Percentiles rank a stretch among this genome's conserved stretches.
phyloP scores from a whole-genome alignment of 1,140 invertebrate species.

The Calliphora vicina region DNA sequence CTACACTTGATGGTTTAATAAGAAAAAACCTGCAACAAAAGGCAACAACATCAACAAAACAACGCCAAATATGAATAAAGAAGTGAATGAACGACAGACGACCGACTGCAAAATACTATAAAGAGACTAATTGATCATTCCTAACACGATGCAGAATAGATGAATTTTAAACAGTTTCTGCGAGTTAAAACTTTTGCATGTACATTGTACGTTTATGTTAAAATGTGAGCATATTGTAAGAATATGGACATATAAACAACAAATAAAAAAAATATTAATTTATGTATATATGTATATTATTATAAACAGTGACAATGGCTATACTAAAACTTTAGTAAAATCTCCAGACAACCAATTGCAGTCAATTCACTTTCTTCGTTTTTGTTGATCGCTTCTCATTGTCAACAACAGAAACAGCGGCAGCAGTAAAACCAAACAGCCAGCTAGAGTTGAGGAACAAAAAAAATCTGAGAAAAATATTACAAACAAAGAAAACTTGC shows the following conservation, averaged over 20 bases:
- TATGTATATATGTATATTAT: not conserved
- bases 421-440: no score
- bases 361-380: not conserved
- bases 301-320: not conserved
- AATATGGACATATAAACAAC: not conserved
- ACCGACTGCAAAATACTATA: conserved; percentile 15
- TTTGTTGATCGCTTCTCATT: not conserved
- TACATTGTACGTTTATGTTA: not conserved
- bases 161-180: conserved; percentile 10
- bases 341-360: not conserved
- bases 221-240: not conserved
- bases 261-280: not conserved
- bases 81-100: conserved; percentile 37
- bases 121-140: conserved; percentile 31
- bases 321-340: not conserved
- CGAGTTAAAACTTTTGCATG: not conserved
- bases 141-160: conserved; percentile 6
- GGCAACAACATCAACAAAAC: conserved; percentile 15
- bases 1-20: conserved; percentile 8
- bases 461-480: not conserved
- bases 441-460: not conserved
- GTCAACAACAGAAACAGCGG: not conserved
- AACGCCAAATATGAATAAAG: conserved; percentile 3
- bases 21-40: not conserved
- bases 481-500: conserved; percentile 27